Conservation (phyloP, 53 echinoderm and acorn worm genomes). For the Pentamera pediparva region DNA sequence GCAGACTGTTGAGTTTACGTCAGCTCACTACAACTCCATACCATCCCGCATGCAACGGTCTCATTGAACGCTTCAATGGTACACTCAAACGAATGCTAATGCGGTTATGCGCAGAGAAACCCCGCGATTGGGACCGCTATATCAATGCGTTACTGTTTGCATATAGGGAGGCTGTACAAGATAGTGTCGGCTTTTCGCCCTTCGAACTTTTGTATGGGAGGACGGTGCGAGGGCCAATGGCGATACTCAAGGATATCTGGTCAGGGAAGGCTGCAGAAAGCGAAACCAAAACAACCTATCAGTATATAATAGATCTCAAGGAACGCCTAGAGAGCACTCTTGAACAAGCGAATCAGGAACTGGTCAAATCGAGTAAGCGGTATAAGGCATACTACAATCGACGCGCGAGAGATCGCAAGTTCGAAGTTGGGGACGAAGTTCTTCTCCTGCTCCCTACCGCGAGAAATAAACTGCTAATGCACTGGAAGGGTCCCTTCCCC, state of each 20-base stretch:
- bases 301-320: not conserved
- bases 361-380: slow-evolving; percentile 18
- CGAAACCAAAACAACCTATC: too few species aligned
- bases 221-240: not conserved
- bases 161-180: not conserved
- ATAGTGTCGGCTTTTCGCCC: not conserved
- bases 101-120: not conserved
- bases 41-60: too few species aligned
- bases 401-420: slow-evolving; percentile 17
- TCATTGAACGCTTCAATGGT: too few species aligned
- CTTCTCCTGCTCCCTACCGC: slow-evolving; percentile 50
- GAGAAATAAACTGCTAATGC: slow-evolving; percentile 42
- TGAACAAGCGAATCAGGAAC: not conserved
- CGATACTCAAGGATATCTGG: not conserved
- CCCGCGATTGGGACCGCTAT: not conserved
- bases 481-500: slow-evolving; percentile 32
- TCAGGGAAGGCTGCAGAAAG: not conserved
- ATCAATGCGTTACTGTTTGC: too few species aligned
- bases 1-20: not conserved
- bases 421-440: slow-evolving; percentile 37
- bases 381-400: slow-evolving; percentile 40
- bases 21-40: too few species aligned
- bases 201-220: not conserved
- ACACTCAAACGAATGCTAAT: not conserved
- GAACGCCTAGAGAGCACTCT: not conserved